These are phyloP conservation scores for Huso huso DNA, from an alignment of 2,797 vertebrate species.

Conservation along the genomic window DNA sequence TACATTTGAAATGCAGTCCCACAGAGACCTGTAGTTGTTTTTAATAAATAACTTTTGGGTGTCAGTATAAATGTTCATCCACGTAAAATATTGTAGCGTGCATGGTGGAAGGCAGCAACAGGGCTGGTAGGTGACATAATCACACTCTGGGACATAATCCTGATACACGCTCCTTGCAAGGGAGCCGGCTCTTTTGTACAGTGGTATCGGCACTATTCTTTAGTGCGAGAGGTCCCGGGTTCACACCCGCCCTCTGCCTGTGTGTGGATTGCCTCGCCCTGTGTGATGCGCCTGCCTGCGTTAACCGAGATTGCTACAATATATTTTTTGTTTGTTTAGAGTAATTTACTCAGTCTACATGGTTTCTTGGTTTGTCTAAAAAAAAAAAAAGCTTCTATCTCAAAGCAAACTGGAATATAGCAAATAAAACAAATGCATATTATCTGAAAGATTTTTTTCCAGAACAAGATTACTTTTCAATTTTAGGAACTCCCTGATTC, in stretches of 20 bases:
- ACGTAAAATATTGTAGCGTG: no score
- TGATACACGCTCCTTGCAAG: no score
- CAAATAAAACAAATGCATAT: neutral
- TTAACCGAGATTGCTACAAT: neutral
- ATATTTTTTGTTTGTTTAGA: neutral
- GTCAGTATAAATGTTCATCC: no score
- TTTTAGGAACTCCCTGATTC: slow-evolving; percentile 66
- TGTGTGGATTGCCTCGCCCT: no score
- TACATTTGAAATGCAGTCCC: neutral
- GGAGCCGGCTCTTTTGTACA: no score
- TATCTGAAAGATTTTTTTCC: neutral
- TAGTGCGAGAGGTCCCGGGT: no score
- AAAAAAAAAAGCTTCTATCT: neutral
- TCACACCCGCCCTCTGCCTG: no score
- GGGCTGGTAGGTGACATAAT: no score
- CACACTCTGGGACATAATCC: no score
- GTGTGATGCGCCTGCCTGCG: neutral
- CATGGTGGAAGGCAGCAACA: no score
- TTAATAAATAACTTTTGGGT: neutral
- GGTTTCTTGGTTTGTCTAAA: no score
- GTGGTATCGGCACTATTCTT: no score
- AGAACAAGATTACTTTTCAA: neutral
- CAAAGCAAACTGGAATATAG: neutral
- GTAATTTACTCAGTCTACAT: neutral
- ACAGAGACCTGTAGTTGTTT: neutral